Evolutionary conservation across 2,797 vertebrate genomes (phyloP).

Genomic region (Eutrigla gurnardus): DNA sequence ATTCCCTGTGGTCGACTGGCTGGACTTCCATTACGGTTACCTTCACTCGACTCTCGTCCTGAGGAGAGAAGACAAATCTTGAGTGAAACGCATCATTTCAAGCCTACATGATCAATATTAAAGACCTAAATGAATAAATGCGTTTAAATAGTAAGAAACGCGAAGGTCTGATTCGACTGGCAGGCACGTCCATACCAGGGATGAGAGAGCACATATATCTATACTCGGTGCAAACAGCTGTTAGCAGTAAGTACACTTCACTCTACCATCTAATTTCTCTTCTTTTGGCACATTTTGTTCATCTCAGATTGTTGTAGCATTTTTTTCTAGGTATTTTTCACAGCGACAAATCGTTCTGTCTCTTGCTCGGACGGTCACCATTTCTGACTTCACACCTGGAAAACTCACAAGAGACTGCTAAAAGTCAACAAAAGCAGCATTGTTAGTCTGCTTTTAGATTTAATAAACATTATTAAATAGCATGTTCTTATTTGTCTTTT

Average conservation of each 20-base stretch:
- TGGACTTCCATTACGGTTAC: slow-evolving; percentile 88
- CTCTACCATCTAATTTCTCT: too few species aligned
- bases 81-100: neutral
- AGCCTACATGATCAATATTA: neutral
- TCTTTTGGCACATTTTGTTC: too few species aligned
- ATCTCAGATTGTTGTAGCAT: neutral
- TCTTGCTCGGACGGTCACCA: neutral
- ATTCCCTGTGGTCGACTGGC: slow-evolving; percentile 88
- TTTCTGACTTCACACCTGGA: neutral
- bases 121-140: neutral
- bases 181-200: neutral
- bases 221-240: neutral
- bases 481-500: neutral
- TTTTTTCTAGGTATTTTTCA: neutral
- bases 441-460: neutral
- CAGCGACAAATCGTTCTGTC: neutral
- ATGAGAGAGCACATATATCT: neutral
- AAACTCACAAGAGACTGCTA: neutral
- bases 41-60: slow-evolving; percentile 93
- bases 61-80: slow-evolving; percentile 25
- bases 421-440: neutral
- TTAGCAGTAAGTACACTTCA: too few species aligned
- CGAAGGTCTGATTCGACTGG: neutral
- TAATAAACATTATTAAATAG: neutral
- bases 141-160: neutral